phyloP scores from a whole-genome alignment of 2,797 vertebrate species.

The Macrochelys suwanniensis region DNA sequence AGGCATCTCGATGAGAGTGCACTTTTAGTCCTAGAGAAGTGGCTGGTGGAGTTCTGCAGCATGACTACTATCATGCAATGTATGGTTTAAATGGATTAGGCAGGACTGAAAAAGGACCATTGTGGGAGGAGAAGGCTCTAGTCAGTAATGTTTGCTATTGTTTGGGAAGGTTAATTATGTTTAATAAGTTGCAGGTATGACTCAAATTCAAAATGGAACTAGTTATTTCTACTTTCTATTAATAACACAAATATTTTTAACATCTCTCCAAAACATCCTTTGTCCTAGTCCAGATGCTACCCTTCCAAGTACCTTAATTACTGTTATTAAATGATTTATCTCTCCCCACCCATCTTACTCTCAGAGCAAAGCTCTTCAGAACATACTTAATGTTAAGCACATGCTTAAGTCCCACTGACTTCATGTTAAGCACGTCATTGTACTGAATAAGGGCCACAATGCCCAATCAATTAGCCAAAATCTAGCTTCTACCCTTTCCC shows the following conservation, averaged over 20 bases:
- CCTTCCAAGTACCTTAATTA: conserved; percentile 57
- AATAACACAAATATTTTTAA: conserved; percentile 57
- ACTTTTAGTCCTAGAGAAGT: background rate
- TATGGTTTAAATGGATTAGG: background rate
- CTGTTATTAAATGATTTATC: conserved; percentile 51
- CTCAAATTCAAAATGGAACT: conserved; percentile 3
- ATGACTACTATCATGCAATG: background rate
- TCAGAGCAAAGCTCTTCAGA: conserved; percentile 44
- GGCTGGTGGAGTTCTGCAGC: background rate
- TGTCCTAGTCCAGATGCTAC: conserved; percentile 45
- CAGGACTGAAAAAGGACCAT: background rate
- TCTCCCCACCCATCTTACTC: conserved; percentile 23
- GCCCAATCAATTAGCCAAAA: conserved; percentile 13
- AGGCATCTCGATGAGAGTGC: background rate
- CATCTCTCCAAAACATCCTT: conserved; percentile 33
- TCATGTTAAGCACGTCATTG: conserved; percentile 37
- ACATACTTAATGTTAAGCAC: conserved; percentile 10
- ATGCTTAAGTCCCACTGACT: background rate
- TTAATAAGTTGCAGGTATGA: conserved; percentile 27
- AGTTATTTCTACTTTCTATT: conserved; percentile 49
- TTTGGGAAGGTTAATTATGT: conserved; percentile 18
- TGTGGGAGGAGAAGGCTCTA: background rate
- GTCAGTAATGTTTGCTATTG: background rate
- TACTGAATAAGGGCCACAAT: conserved; percentile 11
- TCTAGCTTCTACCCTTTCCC: background rate